A percentile compares a stretch with the other conserved stretches of the same genome.
Conservation (phyloP, 2,797 vertebrate genomes). For the Alauda arvensis region DNA sequence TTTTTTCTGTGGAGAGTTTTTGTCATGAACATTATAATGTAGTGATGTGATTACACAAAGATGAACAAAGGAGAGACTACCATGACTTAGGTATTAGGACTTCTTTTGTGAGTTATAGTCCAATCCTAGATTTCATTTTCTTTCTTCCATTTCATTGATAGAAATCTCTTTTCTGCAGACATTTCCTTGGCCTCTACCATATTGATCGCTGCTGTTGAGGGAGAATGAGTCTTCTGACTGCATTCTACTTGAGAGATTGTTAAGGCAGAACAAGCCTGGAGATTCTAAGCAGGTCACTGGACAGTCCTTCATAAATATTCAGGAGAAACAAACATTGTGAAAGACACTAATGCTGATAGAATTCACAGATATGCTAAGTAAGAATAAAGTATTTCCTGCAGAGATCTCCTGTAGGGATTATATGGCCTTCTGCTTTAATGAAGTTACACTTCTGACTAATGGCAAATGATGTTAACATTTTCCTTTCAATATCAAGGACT, state of each 20-base stretch:
- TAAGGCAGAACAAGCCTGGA: constrained; percentile 59
- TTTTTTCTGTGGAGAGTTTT: neutral
- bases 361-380: constrained; percentile 66
- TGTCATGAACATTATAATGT: neutral
- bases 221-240: constrained; percentile 51
- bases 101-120: neutral
- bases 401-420: constrained; percentile 61
- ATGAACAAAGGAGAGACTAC: neutral
- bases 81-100: neutral
- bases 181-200: constrained; percentile 55
- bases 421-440: constrained; percentile 58
- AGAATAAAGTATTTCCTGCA: constrained; percentile 61
- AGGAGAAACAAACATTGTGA: constrained; percentile 61
- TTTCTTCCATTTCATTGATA: constrained; percentile 37
- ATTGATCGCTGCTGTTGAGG: constrained; percentile 46
- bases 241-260: constrained; percentile 49
- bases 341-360: constrained; percentile 68
- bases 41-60: neutral
- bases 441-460: constrained; percentile 65
- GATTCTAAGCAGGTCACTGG: constrained; percentile 66
- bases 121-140: neutral
- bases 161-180: constrained; percentile 43
- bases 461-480: constrained; percentile 56
- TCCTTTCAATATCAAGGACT: constrained; percentile 7
- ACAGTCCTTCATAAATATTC: constrained; percentile 73